phyloP scores from a whole-genome alignment of 2,113 vertebrate species.

The Pluvialis apricaria region DNA sequence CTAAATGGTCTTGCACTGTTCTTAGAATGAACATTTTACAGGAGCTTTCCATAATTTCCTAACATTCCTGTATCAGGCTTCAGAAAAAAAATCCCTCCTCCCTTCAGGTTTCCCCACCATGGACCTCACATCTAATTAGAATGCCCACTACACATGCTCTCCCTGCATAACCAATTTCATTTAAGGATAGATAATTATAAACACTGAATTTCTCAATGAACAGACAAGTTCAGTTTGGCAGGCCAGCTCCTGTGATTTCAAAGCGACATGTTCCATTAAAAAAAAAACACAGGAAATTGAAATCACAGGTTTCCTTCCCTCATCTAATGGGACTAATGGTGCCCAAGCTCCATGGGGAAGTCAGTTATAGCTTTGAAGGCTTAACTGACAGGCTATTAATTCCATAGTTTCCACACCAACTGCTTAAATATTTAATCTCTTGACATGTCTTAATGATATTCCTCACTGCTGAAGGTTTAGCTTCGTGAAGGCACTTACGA shows the following conservation, averaged over 20 bases:
- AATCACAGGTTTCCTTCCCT: neutral
- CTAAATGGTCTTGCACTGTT: neutral
- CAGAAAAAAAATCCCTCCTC: neutral
- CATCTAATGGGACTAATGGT: neutral
- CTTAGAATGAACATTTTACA: neutral
- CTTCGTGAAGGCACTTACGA: neutral
- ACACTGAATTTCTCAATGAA: neutral
- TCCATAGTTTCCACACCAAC: neutral
- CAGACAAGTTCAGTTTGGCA: neutral
- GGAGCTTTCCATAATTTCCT: neutral
- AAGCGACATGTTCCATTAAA: neutral
- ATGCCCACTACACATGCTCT: neutral
- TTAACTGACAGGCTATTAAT: neutral
- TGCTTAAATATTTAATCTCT: constrained; percentile 10
- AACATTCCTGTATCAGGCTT: neutral
- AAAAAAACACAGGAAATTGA: neutral
- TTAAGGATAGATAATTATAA: neutral
- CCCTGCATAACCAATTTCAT: neutral
- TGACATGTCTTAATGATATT: neutral
- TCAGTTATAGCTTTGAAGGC: neutral
- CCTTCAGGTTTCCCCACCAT: neutral
- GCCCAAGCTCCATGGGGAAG: neutral
- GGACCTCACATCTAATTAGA: neutral
- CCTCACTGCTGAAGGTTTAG: neutral
- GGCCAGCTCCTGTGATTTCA: neutral